Evolutionary conservation across 1,140 invertebrate species (phyloP), one percentile per base, ranked within the genome.

Genomic region (Aleiodes sp.): DNA sequence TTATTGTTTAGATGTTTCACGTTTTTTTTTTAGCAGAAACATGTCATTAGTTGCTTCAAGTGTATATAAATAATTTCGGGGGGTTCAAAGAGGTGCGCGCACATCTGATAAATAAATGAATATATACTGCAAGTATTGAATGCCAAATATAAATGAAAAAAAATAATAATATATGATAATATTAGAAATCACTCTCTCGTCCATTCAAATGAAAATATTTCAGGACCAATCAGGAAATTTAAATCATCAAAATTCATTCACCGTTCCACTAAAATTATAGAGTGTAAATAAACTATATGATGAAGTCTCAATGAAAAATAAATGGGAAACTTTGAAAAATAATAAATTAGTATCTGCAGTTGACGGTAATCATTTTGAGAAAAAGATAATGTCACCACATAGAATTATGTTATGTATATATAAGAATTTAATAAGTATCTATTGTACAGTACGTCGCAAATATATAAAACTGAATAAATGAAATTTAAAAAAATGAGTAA

Each of bases 361-460:
- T 12, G 21, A 52, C 26, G 31, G 46, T 52, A 14, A 73, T 71
- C 74, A 74, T 73, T 75, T 76, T 71, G 70, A 69, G 74, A 65
- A 70, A 68, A 3, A 46, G 68, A 31, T 6, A 29, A 67, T 70
- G n/a, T n/a, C n/a, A 65, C 68, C 37, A 67, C 24, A 56, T 71
- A 70, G 29, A 60, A 52, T 68, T 75, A 72, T 76, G 73, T 52
- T 76, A 70, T 74, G 71, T 73, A 71, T 46, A 70, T 70, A 70
- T 28, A 52, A 70, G 73, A 72, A 76, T 73, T 71, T 68, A 52
- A 70, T 37, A 63, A 46, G 16, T 12, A 56, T 68, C 66, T 41
- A 71, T 70, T 78, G 74, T 77, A 79, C 73, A 75, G 70, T n/a
- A n/a, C n/a, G n/a, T 76, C 77, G 75, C 74, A 72, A 69, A 74